A percentile compares a stretch with the other conserved stretches of the same genome.
Evolutionary conservation across 2,888 invertebrate genomes (phyloP).

Genomic region (Kryphioiulus occultus): DNA sequence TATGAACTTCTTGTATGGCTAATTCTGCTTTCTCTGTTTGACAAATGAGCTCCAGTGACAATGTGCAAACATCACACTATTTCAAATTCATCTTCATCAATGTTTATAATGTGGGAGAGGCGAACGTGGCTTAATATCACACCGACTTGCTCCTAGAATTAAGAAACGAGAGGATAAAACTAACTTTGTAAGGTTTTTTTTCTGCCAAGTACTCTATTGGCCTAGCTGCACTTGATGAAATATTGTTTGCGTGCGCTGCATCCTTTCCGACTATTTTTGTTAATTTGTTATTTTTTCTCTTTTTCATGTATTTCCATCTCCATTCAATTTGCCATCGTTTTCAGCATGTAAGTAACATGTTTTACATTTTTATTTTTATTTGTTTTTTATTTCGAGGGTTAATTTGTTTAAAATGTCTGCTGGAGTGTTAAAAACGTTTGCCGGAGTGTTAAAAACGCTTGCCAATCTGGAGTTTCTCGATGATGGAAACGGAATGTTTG

Average conservation of each 20-base stretch:
- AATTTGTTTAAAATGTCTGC: constrained; percentile 7
- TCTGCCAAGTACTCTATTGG: neutral
- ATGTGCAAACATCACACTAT: constrained; percentile 48
- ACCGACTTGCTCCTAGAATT: neutral
- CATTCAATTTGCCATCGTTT: constrained; percentile 30
- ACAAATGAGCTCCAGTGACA: constrained; percentile 50
- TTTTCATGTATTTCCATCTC: constrained; percentile 31
- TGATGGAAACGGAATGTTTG: neutral
- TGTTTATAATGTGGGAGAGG: constrained; percentile 41
- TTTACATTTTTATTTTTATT: neutral
- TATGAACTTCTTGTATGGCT: constrained; percentile 35
- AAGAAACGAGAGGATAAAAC: constrained; percentile 4
- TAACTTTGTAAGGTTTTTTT: neutral
- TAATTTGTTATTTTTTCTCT: constrained; percentile 12
- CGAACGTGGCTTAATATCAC: neutral
- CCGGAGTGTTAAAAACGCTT: neutral
- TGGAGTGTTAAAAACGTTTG: neutral
- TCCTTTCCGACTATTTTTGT: neutral
- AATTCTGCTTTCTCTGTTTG: constrained; percentile 49
- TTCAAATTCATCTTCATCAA: constrained; percentile 49
- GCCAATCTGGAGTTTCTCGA: neutral
- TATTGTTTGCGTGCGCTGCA: neutral
- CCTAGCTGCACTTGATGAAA: neutral
- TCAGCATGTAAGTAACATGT: constrained; percentile 30
- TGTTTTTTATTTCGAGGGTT: neutral